A percentile compares a stretch with the other conserved stretches of the same genome.
phyloP scores from a whole-genome alignment of 2,888 invertebrate genomes.

The Caenorhabditis doughertyi region DNA sequence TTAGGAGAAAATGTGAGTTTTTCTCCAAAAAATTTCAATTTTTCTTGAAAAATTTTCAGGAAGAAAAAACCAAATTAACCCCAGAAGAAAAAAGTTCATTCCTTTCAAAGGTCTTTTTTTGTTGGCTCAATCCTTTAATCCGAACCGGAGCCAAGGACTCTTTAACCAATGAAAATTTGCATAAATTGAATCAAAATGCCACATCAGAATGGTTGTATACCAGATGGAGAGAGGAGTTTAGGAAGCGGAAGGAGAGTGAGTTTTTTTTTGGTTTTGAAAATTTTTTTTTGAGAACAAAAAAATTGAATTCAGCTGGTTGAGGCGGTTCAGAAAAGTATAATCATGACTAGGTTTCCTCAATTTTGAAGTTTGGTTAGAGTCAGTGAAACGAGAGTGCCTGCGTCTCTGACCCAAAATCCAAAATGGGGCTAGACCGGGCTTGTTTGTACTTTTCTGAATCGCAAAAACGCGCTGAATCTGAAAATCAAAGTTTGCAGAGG shows the following conservation, averaged over 20 bases:
- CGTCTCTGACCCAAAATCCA: too few relatives aligned
- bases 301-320: neutral
- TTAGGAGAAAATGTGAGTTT: conserved; percentile 40
- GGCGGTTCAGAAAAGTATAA: neutral
- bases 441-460: too few relatives aligned
- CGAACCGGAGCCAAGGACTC: conserved; percentile 51
- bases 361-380: neutral
- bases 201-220: conserved; percentile 53
- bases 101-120: conserved; percentile 68
- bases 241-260: conserved; percentile 41
- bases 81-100: conserved; percentile 65
- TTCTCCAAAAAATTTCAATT: too few relatives aligned
- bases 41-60: conserved; percentile 29
- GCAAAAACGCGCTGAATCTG: too few relatives aligned
- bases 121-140: conserved; percentile 62
- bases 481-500: too few relatives aligned
- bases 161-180: conserved; percentile 51
- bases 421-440: too few relatives aligned
- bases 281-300: neutral
- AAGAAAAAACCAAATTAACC: conserved; percentile 39
- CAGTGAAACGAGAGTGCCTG: too few relatives aligned
- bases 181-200: conserved; percentile 48
- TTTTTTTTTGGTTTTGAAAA: neutral
- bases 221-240: conserved; percentile 47
- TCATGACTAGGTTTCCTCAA: neutral